phyloP scores from a whole-genome alignment of 2,888 invertebrate species.

The Taphrorychus bicolor region DNA sequence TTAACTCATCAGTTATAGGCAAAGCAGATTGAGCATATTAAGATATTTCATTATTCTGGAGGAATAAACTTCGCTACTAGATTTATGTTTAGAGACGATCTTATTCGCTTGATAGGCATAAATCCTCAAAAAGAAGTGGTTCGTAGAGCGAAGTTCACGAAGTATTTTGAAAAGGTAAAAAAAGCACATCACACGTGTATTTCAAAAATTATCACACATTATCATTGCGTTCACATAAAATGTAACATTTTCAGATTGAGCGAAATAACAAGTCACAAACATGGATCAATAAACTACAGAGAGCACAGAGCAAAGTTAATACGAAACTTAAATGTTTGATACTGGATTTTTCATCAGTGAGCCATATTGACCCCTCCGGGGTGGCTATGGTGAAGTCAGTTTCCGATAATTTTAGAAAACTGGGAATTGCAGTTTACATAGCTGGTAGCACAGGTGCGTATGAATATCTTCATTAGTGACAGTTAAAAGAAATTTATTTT shows the following conservation, averaged over 20 bases:
- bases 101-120: slow-evolving; percentile 63
- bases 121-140: slow-evolving; percentile 61
- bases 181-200: too few relatives aligned
- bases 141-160: slow-evolving; percentile 57
- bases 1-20: slow-evolving; percentile 65
- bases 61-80: slow-evolving; percentile 72
- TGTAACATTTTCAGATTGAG: slow-evolving; percentile 27
- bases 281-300: slow-evolving; percentile 42
- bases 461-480: too few relatives aligned
- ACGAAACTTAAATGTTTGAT: slow-evolving; percentile 57
- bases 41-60: slow-evolving; percentile 74
- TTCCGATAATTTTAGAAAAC: slow-evolving; percentile 62
- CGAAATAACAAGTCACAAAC: slow-evolving; percentile 9
- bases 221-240: too few relatives aligned
- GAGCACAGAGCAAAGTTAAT: slow-evolving; percentile 49
- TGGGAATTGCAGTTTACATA: slow-evolving; percentile 64
- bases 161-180: slow-evolving; percentile 49
- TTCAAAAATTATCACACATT: too few relatives aligned
- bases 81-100: slow-evolving; percentile 64
- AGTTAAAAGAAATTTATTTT: too few relatives aligned
- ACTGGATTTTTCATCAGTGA: slow-evolving; percentile 69
- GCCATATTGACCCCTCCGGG: slow-evolving; percentile 71
- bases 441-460: slow-evolving; percentile 56
- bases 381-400: slow-evolving; percentile 64
- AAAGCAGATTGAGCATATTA: slow-evolving; percentile 67